Base-by-base conservation (phyloP, 1,140 invertebrate genomes). In the Saccostrea cuccullata region DNA sequence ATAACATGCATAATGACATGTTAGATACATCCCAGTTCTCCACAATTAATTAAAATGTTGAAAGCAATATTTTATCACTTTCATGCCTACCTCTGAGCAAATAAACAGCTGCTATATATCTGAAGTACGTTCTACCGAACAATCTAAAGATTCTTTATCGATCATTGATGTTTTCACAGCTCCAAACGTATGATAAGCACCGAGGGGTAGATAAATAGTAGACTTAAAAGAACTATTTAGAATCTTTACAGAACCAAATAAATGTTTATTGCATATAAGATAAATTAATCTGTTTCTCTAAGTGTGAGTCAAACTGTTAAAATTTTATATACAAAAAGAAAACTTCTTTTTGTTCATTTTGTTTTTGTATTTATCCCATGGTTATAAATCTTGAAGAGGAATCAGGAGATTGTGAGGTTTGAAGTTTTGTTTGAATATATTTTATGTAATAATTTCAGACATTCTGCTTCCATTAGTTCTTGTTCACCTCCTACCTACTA, bases 51-150 rank as follows among this genome's bases (percentile, higher is more conserved):
- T 15, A 23, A 30, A 64, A 77, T 77, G 70, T 13, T 77, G 23
- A 26, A 30, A 77, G 23, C 23, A 30, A 77, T 77, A 77, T 77
- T 30, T 77, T 77, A 77, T 77, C 70, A 30, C 30, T 73, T 73
- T 36, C 26, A 23, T 23, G 67, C 23, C 26, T 73, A 26, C 67
- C 67, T 36, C 58, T 36, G 26, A 77, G 30, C 26, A 77, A 77
- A 77, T 77, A 77, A 26, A 77, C 26, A 77, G 13, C 70, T 26
- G 26, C 12, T 23, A 77, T 13, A 26, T 30, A 15, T 15, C 9
- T 26, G 13, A 77, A 77, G 26, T 77, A 17, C 26, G 30, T 77
- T 11, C 67, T 13, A 73, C 12, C 23, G 70, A 36, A 12, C 8
- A 36, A 77, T 77, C 6, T 30, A 13, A 15, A 30, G 9, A 15